Evolutionary conservation across 2,888 invertebrate species (phyloP), one percentile per base, ranked within the genome.

Genomic region (Melangyna quadrimaculata): DNA sequence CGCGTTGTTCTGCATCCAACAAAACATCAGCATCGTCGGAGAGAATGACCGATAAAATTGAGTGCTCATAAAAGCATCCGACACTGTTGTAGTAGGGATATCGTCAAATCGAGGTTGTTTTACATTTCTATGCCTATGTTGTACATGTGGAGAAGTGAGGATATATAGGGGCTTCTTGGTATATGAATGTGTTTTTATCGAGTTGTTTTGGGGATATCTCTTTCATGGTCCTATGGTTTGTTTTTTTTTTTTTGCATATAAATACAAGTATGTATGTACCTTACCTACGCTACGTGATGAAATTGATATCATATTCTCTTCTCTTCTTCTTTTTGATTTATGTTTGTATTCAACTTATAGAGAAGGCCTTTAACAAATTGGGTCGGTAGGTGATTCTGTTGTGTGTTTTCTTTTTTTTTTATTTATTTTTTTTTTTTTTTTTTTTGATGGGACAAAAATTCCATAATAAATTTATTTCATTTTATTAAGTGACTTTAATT

Each of bases 31-130:
- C 63, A 65, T 32, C 40, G 71, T 72, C 59, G 53, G 1, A 67
- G 2, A 79, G 79, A 74, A 79, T 72, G 37, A 70, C 73, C 73
- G 77, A 78, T 86, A 70, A 72, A 80, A 77, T 86, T 80, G 73
- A 86, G 86, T 63, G 65, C 77, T 78, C 63, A 73, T 86, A 73
- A 77, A 72, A 77, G 55, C 80, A 63, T 70, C 59, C 79, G 77
- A 57, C 48, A 71, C 67, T 53, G 37, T 35, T 70, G n/a, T n/a
- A 22, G 22, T 35, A 7, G 8, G 59, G 22, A 35, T 7, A 35
- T 35, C n/a, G n/a, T 2, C 7, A 32, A 24, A 14, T 37, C 1
- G 37, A 37, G 24, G n/a, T 35, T 45, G 43, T 40, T 43, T 24
- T 29, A 65, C 45, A 65, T 29, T 40, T 61, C 24, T 40, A 14